A percentile compares a stretch with the other conserved stretches of the same genome.
These are phyloP conservation scores for Nomada fabriciana DNA, from an alignment of 2,888 invertebrate species.

Conservation along the genomic window DNA sequence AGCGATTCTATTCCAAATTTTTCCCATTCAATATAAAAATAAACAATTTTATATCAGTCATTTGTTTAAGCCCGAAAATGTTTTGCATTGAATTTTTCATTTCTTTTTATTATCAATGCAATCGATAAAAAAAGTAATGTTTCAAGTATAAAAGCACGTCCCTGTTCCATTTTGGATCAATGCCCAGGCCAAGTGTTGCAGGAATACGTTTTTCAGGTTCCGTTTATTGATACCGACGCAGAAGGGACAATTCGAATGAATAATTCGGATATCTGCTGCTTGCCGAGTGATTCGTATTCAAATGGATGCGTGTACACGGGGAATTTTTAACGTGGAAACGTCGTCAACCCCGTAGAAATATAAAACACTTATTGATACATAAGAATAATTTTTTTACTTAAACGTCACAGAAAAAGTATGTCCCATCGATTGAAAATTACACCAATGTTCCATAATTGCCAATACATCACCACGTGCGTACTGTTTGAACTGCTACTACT, in stretches of 20 bases:
- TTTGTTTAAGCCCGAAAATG: not conserved
- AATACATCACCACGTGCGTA: no score
- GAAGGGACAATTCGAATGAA: slow-evolving; percentile 45
- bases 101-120: not conserved
- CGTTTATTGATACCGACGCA: slow-evolving; percentile 22
- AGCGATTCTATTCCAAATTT: no score
- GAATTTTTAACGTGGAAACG: slow-evolving; percentile 17
- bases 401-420: not conserved
- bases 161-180: not conserved
- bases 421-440: no score
- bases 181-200: slow-evolving; percentile 10
- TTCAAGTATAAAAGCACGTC: not conserved
- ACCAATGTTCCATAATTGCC: no score
- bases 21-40: no score
- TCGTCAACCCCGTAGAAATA: not conserved
- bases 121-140: not conserved
- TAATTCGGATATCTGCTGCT: slow-evolving; percentile 40
- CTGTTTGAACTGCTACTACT: no score
- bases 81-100: not conserved
- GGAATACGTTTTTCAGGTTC: slow-evolving; percentile 3
- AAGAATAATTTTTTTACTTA: not conserved
- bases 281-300: slow-evolving; percentile 40
- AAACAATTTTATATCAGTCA: not conserved
- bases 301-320: slow-evolving; percentile 23
- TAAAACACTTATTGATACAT: not conserved